A percentile compares a stretch with the other conserved stretches of the same genome.
These are phyloP conservation scores for Aphelinus certus DNA, from an alignment of 1,140 invertebrate genomes.

Conservation along the genomic window DNA sequence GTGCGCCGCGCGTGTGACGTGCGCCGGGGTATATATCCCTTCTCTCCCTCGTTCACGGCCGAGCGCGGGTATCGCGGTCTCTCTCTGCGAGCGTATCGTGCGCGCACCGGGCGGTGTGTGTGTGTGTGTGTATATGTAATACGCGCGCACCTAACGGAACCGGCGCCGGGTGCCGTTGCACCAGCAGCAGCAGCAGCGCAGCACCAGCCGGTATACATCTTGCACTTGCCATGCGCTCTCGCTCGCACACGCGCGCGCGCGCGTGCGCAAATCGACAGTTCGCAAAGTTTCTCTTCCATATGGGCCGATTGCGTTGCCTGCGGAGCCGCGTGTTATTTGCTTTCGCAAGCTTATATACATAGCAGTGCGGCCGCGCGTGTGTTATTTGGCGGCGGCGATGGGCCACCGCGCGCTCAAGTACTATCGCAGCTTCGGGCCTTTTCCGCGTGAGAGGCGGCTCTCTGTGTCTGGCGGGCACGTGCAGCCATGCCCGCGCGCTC, in stretches of 20 bases:
- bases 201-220: background rate
- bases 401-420: too few relatives aligned
- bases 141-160: conserved; percentile 24
- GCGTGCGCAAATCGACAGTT: too few relatives aligned
- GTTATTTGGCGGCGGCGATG: too few relatives aligned
- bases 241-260: background rate
- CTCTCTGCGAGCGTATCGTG: background rate
- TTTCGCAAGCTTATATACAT: too few relatives aligned
- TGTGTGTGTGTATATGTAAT: conserved; percentile 2
- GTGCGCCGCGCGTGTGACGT: background rate
- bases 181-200: conserved; percentile 3
- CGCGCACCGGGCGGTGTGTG: background rate
- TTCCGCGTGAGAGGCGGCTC: too few relatives aligned
- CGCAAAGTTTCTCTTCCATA: too few relatives aligned
- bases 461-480: too few relatives aligned
- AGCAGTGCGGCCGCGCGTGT: too few relatives aligned
- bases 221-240: conserved; percentile 19
- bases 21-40: background rate
- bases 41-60: background rate
- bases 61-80: background rate
- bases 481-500: too few relatives aligned
- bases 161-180: conserved; percentile 24
- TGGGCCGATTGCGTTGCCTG: too few relatives aligned
- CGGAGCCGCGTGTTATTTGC: too few relatives aligned
- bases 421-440: too few relatives aligned